These are phyloP conservation scores for Falco rusticolus DNA, from an alignment of 2,797 vertebrate species.

Conservation along the genomic window DNA sequence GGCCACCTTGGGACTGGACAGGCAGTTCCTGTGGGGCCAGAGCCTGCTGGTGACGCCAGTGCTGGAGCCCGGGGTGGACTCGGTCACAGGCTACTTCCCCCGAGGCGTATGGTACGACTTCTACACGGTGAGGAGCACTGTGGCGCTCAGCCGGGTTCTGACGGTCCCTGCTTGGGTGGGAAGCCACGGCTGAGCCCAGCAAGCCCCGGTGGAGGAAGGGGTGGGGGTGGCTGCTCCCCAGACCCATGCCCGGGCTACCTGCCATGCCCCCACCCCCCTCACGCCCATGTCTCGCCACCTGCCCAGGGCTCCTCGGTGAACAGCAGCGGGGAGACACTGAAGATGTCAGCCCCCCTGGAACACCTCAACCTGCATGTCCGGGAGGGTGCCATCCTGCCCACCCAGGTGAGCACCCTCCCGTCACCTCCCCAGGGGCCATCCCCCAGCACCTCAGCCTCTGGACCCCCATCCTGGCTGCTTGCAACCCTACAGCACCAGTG, in stretches of 20 bases:
- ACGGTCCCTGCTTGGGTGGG: background rate
- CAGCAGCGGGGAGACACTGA: slow-evolving; percentile 83
- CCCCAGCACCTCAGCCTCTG: background rate
- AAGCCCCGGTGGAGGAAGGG: background rate
- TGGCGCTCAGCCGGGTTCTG: fast-evolving
- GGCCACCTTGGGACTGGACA: slow-evolving; percentile 82
- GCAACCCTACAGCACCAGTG: background rate
- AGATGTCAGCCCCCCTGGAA: slow-evolving; percentile 82
- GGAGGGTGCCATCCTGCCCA: slow-evolving; percentile 83
- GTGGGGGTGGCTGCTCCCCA: background rate
- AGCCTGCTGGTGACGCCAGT: slow-evolving; percentile 88
- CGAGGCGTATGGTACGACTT: slow-evolving; percentile 87
- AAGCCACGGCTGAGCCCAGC: background rate
- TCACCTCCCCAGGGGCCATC: background rate
- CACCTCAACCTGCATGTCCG: slow-evolving; percentile 88
- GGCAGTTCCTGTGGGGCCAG: slow-evolving; percentile 88
- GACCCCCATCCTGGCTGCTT: background rate
- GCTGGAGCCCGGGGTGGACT: slow-evolving; percentile 78
- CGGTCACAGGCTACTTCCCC: slow-evolving; percentile 84
- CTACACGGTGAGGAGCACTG: slow-evolving; percentile 80
- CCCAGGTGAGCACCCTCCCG: slow-evolving; percentile 76
- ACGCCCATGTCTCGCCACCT: fast-evolving
- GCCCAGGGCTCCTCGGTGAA: slow-evolving; percentile 79
- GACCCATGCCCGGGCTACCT: fast-evolving
- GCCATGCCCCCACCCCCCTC: fast-evolving